Evolutionary conservation across 1,140 invertebrate genomes (phyloP), one percentile per base, ranked within the genome.

Genomic region (Armadillidium nasatum): DNA sequence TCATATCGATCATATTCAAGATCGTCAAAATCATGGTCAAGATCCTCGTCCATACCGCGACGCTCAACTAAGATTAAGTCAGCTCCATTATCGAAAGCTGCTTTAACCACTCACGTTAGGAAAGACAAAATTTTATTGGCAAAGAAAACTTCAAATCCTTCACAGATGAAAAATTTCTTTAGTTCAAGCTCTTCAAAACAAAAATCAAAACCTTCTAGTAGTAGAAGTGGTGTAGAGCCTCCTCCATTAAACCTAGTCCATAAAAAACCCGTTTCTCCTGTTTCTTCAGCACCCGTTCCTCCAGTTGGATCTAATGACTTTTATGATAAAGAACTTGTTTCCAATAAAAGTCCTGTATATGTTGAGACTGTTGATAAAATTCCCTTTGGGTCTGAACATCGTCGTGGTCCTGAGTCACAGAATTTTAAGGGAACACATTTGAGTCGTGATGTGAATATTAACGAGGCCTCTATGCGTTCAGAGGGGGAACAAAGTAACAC

Each of bases 1-100:
- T 80, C 79, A 10, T 78, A 78, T n/a, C 75, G 79, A 15, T 80
- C 79, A n/a, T 77, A 78, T 43, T 80, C 79, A 10, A 66, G 79
- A 13, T 80, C 79, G 22, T 80, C 77, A 21, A 60, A 60, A 19
- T 60, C 50, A 13, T 60, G 50, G 50, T 60, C 50, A 60, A 60
- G 50, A 60, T 60, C 50, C 7, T 7, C 50, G 19, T 60, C 50
- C 11, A 7, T 60, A 3, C 11, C 19, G 0, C 50, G 50, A 13
- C 50, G 11, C 19, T 19, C 50, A 3, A 13, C 50, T 2, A 60
- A 60, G 19, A 60, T 60, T 60, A 60, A 60, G 19, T 13, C 50
- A 15, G 50, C 50, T 2, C 19, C 50, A 13, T 19, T 60, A 4
- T 60, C 50, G 3, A 60, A 60, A 60, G 50, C 7, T 19, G 50